phyloP scores from a whole-genome alignment of 1,140 invertebrate species.

The Dolichoris vasculosae region DNA sequence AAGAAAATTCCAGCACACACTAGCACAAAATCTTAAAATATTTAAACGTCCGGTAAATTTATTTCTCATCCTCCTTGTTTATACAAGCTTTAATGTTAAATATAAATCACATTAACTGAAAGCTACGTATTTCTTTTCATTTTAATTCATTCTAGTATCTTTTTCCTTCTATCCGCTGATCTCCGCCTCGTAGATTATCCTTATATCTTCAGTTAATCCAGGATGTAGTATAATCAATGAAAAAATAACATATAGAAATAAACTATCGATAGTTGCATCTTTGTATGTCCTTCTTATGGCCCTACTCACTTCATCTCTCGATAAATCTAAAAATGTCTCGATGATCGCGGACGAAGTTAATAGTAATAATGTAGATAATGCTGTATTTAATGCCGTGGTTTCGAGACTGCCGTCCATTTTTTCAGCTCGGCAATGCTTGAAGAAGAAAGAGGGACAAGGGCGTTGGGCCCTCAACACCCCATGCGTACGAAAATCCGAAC shows the following conservation, averaged over 20 bases:
- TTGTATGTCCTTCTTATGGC: neutral
- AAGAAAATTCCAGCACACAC: neutral
- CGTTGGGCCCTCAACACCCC: neutral
- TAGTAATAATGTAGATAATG: constrained; percentile 26
- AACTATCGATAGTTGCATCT: constrained; percentile 67
- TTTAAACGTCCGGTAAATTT: constrained; percentile 67
- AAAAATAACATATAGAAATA: constrained; percentile 73
- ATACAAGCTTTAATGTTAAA: constrained; percentile 68
- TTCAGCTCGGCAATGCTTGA: neutral
- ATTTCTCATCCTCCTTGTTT: constrained; percentile 63
- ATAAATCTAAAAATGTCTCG: neutral
- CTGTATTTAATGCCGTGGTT: neutral
- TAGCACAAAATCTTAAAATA: constrained; percentile 53
- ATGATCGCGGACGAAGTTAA: neutral
- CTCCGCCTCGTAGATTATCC: neutral
- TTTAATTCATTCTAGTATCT: neutral
- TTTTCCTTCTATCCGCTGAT: neutral
- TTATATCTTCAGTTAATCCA: constrained; percentile 50
- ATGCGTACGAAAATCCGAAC: constrained; percentile 17
- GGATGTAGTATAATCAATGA: constrained; percentile 62
- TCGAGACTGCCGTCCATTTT: neutral
- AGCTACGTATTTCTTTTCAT: constrained; percentile 55
- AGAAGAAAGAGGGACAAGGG: neutral
- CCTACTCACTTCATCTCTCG: neutral
- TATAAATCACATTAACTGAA: constrained; percentile 67